A percentile compares a stretch with the other conserved stretches of the same genome.
phyloP scores from a whole-genome alignment of 2,888 invertebrate species.

The Gordius sp. region DNA sequence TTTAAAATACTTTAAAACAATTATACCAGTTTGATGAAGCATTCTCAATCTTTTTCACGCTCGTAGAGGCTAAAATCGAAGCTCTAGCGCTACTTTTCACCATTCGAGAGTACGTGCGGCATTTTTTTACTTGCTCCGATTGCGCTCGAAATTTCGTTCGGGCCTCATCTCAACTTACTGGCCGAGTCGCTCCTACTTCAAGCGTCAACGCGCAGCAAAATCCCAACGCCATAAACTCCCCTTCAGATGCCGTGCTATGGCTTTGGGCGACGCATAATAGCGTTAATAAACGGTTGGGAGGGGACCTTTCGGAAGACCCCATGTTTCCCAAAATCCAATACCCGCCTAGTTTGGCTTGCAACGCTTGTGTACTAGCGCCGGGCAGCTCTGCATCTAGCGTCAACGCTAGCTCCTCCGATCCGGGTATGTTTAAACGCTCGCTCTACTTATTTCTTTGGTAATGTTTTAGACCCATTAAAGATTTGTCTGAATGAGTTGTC shows the following conservation, averaged over 20 bases:
- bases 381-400: too few species aligned
- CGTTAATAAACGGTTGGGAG: conserved; percentile 59
- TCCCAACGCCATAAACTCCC: background rate
- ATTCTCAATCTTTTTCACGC: background rate
- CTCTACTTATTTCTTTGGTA: too few species aligned
- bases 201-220: too few species aligned
- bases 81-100: conserved; percentile 28
- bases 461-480: too few species aligned
- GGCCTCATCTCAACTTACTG: conserved; percentile 37
- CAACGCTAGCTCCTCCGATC: too few species aligned
- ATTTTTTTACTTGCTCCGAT: conserved; percentile 74
- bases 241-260: conserved; percentile 43
- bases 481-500: too few species aligned
- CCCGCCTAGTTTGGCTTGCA: conserved; percentile 44
- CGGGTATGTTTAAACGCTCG: too few species aligned
- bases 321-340: conserved; percentile 61
- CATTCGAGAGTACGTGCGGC: conserved; percentile 58
- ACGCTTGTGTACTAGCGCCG: conserved; percentile 28
- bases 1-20: too few species aligned
- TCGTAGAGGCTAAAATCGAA: background rate
- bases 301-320: conserved; percentile 70
- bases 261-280: conserved; percentile 72
- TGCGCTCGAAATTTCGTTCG: conserved; percentile 63
- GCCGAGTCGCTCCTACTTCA: background rate
- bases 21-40: too few species aligned